Conservation (phyloP, 2,797 vertebrate species). For the Aselliscus stoliczkanus region DNA sequence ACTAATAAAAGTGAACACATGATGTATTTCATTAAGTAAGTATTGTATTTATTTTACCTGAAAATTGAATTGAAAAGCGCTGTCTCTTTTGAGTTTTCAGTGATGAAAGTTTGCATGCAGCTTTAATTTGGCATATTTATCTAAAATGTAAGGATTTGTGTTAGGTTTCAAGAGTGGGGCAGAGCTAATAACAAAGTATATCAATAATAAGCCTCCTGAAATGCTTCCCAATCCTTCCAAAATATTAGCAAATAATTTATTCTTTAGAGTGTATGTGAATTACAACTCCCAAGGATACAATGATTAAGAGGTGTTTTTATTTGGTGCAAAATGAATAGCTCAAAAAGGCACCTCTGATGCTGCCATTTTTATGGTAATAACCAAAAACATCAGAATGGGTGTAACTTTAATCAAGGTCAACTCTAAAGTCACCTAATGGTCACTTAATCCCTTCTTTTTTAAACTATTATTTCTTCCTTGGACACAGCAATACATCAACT, state of each 20-base stretch:
- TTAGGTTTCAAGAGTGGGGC: not conserved
- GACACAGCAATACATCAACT: not conserved
- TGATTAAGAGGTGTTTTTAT: not conserved
- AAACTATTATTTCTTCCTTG: not conserved
- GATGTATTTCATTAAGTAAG: conserved; percentile 5
- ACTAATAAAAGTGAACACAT: not conserved
- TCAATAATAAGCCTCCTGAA: not conserved
- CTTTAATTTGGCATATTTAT: not conserved
- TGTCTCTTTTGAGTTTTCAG: not conserved
- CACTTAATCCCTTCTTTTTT: not conserved
- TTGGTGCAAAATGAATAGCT: not conserved
- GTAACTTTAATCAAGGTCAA: not conserved
- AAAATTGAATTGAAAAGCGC: conserved; percentile 21
- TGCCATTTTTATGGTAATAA: not conserved
- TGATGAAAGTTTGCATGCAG: not conserved
- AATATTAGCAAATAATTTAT: not conserved
- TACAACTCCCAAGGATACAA: not conserved
- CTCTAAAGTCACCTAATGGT: not conserved
- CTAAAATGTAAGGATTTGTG: not conserved
- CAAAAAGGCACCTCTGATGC: not conserved
- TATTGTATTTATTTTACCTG: not conserved
- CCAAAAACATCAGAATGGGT: not conserved
- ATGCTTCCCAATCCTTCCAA: not conserved
- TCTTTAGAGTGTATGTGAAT: not conserved
- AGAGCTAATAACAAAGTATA: not conserved